These are phyloP conservation scores for Ellobius talpinus DNA, from an alignment of 2,113 vertebrate species.

Conservation along the genomic window DNA sequence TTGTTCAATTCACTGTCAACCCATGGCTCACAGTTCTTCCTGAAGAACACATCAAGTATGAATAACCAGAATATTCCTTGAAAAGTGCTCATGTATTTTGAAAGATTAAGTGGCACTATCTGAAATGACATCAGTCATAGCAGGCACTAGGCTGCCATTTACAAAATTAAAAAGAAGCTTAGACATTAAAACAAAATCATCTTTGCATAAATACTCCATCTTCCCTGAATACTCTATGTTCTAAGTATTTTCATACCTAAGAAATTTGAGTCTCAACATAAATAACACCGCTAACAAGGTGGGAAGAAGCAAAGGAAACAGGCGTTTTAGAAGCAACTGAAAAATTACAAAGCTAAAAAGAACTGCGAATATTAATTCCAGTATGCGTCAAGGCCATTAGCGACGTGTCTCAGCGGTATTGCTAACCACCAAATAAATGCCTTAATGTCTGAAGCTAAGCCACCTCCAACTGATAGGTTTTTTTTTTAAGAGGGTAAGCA, in stretches of 20 bases:
- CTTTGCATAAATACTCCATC: not conserved
- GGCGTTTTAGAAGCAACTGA: not conserved
- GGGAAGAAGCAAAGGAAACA: not conserved
- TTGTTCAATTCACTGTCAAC: conserved; percentile 20
- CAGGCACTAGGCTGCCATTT: not conserved
- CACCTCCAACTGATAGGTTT: not conserved
- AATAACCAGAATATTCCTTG: conserved; percentile 21
- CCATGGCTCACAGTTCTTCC: not conserved
- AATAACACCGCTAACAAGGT: not conserved
- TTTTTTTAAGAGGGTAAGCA: not conserved
- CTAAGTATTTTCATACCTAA: conserved; percentile 6
- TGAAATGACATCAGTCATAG: conserved; percentile 45
- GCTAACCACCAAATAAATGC: conserved; percentile 40
- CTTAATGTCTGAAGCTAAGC: conserved; percentile 5
- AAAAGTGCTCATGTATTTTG: not conserved
- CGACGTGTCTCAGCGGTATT: not conserved
- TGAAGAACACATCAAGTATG: not conserved
- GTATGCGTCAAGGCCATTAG: not conserved
- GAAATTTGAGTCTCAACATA: conserved; percentile 3
- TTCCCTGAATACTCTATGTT: conserved; percentile 13
- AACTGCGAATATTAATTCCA: conserved; percentile 18
- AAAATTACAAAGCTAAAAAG: conserved; percentile 28
- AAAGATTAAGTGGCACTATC: conserved; percentile 15
- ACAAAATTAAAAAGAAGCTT: not conserved
- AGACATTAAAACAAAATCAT: conserved; percentile 40